These are phyloP conservation scores for Andrena dorsata DNA, from an alignment of 2,888 invertebrate species.

Conservation along the genomic window DNA sequence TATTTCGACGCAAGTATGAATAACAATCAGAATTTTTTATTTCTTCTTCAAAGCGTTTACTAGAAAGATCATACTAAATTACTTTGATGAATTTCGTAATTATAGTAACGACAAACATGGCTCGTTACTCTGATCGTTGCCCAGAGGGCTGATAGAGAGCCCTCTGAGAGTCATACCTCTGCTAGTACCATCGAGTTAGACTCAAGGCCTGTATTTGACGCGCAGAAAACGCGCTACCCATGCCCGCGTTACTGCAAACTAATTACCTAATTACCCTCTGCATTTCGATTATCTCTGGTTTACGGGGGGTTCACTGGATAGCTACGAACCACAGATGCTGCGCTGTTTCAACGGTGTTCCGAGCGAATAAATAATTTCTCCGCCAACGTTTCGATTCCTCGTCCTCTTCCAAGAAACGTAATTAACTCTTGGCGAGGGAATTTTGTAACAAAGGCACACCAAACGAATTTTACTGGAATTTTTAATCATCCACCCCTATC, in stretches of 20 bases:
- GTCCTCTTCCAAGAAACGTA: no score
- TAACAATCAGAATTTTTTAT: no score
- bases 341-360: background rate
- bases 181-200: conserved; percentile 33
- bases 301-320: conserved; percentile 29
- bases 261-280: conserved; percentile 60
- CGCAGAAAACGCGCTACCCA: conserved; percentile 18
- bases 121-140: conserved; percentile 40
- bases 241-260: conserved; percentile 43
- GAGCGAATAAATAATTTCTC: conserved; percentile 3
- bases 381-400: background rate
- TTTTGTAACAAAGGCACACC: no score
- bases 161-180: conserved; percentile 36
- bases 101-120: conserved; percentile 20
- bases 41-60: no score
- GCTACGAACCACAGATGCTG: conserved; percentile 11
- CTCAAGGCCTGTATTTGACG: conserved; percentile 52
- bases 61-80: background rate
- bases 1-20: no score
- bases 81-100: conserved; percentile 3
- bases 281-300: conserved; percentile 55
- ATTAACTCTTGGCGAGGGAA: no score
- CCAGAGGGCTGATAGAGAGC: conserved; percentile 26
- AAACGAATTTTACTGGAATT: background rate
- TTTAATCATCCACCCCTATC: background rate